phyloP scores from a whole-genome alignment of 2,113 vertebrate species.

The Anhinga anhinga region DNA sequence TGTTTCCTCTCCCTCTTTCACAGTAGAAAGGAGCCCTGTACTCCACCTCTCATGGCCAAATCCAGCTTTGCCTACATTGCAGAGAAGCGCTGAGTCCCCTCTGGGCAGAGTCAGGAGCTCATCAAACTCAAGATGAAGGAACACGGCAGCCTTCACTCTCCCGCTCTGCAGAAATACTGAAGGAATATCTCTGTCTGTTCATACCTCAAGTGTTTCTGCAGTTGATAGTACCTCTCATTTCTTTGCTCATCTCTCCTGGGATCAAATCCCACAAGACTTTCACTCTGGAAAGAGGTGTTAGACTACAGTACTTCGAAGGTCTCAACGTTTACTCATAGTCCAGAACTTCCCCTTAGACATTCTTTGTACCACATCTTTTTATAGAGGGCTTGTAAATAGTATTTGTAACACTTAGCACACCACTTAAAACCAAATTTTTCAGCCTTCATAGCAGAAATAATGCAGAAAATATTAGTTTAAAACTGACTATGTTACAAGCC shows the following conservation, averaged over 20 bases:
- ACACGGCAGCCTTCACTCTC: neutral
- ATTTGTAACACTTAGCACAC: neutral
- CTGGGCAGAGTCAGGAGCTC: neutral
- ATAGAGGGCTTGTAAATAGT: neutral
- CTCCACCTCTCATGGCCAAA: neutral
- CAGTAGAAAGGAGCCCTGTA: neutral
- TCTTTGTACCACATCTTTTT: neutral
- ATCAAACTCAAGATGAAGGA: neutral
- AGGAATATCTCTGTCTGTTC: accelerated
- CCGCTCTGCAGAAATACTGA: neutral
- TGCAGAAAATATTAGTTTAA: neutral
- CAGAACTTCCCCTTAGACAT: neutral
- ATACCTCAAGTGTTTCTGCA: neutral
- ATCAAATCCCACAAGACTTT: neutral
- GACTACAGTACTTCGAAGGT: neutral
- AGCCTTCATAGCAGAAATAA: neutral
- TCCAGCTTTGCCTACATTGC: neutral
- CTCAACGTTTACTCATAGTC: neutral
- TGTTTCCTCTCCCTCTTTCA: neutral
- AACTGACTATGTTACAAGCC: neutral
- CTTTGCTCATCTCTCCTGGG: neutral
- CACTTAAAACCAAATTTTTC: neutral
- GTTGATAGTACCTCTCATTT: neutral
- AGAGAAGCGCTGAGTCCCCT: neutral
- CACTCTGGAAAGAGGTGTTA: neutral